phyloP scores from a whole-genome alignment of 2,113 vertebrate genomes.

The Corapipo altera region DNA sequence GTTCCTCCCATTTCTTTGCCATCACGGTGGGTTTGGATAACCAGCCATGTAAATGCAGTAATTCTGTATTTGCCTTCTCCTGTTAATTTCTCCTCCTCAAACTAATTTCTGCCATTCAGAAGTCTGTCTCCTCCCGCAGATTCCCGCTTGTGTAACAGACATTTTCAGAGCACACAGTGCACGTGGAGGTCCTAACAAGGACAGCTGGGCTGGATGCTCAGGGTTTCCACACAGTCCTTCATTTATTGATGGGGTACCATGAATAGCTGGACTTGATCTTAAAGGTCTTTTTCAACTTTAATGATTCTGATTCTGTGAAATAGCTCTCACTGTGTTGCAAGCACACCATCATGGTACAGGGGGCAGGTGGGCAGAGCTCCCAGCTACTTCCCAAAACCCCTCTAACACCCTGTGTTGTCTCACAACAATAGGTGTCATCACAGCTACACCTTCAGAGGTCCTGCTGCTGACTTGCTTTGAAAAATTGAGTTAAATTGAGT shows the following conservation, averaged over 20 bases:
- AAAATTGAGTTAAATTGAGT: neutral
- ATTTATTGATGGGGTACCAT: neutral
- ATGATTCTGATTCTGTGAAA: neutral
- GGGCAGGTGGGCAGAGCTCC: neutral
- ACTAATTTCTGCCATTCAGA: neutral
- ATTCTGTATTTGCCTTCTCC: neutral
- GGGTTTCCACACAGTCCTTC: neutral
- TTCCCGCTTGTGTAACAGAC: accelerated
- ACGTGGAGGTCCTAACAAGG: accelerated
- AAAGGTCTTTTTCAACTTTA: neutral
- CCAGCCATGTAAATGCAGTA: accelerated
- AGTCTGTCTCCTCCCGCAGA: neutral
- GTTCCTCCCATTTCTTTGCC: neutral
- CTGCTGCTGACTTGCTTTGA: neutral
- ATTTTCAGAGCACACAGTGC: neutral
- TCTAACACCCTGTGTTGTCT: neutral
- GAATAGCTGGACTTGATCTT: neutral
- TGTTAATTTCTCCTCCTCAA: neutral
- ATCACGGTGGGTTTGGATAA: neutral
- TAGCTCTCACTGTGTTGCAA: accelerated
- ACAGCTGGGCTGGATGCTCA: neutral
- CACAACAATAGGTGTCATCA: neutral
- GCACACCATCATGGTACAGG: too few relatives aligned
- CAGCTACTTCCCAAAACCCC: neutral
- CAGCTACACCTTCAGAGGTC: neutral